Conservation (phyloP, 2,797 vertebrate species). For the Megaceryle alcyon region DNA sequence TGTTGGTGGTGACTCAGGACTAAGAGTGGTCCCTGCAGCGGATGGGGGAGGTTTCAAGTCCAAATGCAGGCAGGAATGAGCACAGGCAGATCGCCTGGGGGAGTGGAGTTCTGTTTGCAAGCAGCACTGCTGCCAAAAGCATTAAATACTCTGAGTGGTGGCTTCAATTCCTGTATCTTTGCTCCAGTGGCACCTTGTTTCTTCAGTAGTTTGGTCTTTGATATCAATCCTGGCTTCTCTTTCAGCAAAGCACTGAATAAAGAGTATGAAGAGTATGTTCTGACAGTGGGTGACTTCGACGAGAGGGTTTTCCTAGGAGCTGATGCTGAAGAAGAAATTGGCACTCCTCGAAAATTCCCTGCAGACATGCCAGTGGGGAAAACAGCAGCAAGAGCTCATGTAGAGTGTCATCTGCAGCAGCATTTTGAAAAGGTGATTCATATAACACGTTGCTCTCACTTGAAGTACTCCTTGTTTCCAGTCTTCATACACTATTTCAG, state of each 20-base stretch:
- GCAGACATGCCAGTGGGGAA: constrained; percentile 75
- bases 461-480: not conserved
- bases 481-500: not conserved
- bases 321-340: constrained; percentile 96
- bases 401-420: constrained; percentile 88
- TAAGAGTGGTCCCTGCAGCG: not conserved
- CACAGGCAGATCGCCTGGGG: accelerated
- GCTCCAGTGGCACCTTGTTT: not conserved
- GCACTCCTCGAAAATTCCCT: constrained; percentile 87
- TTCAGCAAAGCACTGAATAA: constrained; percentile 93
- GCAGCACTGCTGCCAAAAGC: not conserved
- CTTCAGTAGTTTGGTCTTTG: not conserved
- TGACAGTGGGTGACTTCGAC: constrained; percentile 97
- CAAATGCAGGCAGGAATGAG: accelerated
- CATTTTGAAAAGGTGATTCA: constrained; percentile 89
- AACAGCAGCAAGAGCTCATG: constrained; percentile 73
- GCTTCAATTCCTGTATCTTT: not conserved
- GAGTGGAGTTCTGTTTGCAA: not conserved
- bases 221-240: constrained; percentile 34
- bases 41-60: not conserved
- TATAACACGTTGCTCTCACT: not conserved
- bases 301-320: constrained; percentile 95
- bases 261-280: constrained; percentile 96
- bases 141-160: accelerated
- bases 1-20: not conserved